These are phyloP conservation scores for Octonoba sinensis DNA, from an alignment of 2,888 invertebrate genomes.

Conservation along the genomic window DNA sequence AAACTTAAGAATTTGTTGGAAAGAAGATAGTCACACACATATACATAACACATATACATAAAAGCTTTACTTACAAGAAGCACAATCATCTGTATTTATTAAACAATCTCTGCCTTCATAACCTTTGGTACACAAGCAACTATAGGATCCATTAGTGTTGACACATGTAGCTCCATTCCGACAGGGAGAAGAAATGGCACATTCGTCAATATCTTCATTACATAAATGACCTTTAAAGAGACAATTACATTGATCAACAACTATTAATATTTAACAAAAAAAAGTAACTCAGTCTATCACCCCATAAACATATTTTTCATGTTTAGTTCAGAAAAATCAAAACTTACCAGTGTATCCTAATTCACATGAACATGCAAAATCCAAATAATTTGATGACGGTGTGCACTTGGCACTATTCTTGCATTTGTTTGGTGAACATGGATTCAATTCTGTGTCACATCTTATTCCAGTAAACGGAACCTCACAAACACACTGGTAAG, in stretches of 20 bases:
- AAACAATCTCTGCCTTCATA: conserved; percentile 94
- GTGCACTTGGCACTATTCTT: conserved; percentile 91
- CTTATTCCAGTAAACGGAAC: conserved; percentile 89
- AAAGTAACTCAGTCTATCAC: no score
- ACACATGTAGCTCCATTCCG: conserved; percentile 95
- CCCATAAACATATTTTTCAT: not conserved
- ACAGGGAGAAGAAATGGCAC: conserved; percentile 83
- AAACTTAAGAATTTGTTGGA: no score
- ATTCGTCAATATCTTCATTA: conserved; percentile 93
- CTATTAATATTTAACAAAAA: no score
- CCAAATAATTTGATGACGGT: conserved; percentile 88
- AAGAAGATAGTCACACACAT: no score
- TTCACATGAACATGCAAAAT: conserved; percentile 88
- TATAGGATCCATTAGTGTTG: conserved; percentile 89
- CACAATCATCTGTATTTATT: conserved; percentile 93
- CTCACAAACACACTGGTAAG: conserved; percentile 91
- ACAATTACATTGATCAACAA: conserved; percentile 72
- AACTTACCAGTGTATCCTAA: conserved; percentile 83
- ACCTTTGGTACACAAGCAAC: conserved; percentile 94
- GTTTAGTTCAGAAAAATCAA: not conserved
- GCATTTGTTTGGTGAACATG: conserved; percentile 81
- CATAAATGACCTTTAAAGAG: conserved; percentile 78
- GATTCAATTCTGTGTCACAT: conserved; percentile 90
- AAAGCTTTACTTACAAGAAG: conserved; percentile 78
- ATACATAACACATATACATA: no score